Evolutionary conservation across 2,113 vertebrate species (phyloP).

Genomic region (Semicossyphus pulcher): DNA sequence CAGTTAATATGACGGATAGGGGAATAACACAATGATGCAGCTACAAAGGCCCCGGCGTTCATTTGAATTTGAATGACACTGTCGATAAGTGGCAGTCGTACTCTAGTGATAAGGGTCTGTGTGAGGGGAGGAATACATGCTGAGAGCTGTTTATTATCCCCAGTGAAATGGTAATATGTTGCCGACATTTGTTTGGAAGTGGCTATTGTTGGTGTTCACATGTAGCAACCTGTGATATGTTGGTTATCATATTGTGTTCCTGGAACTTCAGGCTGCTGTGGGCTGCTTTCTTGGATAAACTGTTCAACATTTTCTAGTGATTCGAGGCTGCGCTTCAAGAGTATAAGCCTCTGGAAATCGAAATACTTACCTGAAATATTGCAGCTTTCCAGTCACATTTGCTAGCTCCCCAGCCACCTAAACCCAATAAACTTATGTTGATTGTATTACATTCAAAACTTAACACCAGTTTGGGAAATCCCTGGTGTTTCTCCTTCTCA

Average conservation of each 20-base stretch:
- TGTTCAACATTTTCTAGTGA: too few species aligned
- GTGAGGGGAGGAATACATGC: background rate
- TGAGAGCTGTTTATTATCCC: background rate
- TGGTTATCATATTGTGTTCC: too few species aligned
- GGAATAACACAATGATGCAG: background rate
- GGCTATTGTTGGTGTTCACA: background rate
- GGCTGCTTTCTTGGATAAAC: background rate
- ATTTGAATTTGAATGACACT: slow-evolving; percentile 44
- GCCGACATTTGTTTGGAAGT: background rate
- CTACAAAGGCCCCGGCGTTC: background rate
- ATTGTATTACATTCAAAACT: too few species aligned
- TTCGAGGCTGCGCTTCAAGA: too few species aligned
- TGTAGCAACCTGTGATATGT: background rate
- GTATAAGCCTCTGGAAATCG: too few species aligned
- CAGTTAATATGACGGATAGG: background rate
- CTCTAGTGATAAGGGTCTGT: background rate
- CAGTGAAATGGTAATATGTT: background rate
- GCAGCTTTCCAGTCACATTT: too few species aligned
- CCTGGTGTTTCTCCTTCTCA: too few species aligned
- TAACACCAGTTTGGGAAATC: too few species aligned
- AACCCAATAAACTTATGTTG: too few species aligned
- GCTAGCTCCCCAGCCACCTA: too few species aligned
- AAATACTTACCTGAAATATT: too few species aligned
- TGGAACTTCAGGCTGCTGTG: too few species aligned
- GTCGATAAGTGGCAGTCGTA: background rate